Conservation (phyloP, 2,888 invertebrate genomes). For the Mylabris sibirica region DNA sequence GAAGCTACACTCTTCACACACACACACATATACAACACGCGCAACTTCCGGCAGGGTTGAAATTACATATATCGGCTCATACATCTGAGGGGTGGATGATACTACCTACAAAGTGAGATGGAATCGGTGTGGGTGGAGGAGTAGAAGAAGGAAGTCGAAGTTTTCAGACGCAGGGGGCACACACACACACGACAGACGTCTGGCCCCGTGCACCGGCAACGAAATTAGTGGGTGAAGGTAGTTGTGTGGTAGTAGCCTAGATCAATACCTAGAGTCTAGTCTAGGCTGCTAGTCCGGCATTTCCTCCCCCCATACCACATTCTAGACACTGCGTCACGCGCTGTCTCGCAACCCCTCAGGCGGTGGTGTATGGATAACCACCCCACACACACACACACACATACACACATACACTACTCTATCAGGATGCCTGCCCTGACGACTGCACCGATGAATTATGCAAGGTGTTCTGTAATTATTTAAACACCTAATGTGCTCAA, state of each 20-base stretch:
- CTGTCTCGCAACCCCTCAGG: slow-evolving; percentile 40
- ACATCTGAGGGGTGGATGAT: background rate
- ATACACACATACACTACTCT: slow-evolving; percentile 34
- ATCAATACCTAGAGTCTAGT: slow-evolving; percentile 61
- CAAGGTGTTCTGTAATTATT: slow-evolving; percentile 25
- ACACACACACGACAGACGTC: slow-evolving; percentile 45
- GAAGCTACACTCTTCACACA: background rate
- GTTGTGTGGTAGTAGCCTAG: slow-evolving; percentile 53
- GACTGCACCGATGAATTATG: slow-evolving; percentile 43
- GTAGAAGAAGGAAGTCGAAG: slow-evolving; percentile 17
- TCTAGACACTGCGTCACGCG: slow-evolving; percentile 50
- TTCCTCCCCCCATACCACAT: slow-evolving; percentile 33
- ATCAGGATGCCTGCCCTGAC: background rate
- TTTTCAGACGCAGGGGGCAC: slow-evolving; percentile 42
- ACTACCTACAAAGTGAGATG: slow-evolving; percentile 21
- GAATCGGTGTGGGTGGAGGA: slow-evolving; percentile 14
- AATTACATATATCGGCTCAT: background rate
- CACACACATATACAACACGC: background rate
- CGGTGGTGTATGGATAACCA: background rate
- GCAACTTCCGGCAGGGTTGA: background rate
- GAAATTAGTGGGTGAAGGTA: slow-evolving; percentile 62
- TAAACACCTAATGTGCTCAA: background rate
- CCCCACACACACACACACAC: slow-evolving; percentile 20
- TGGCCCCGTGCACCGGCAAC: slow-evolving; percentile 50
- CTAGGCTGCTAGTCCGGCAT: slow-evolving; percentile 42